Base-by-base conservation (phyloP, 2,888 invertebrate species). In the Leptopilina drosophilae region DNA sequence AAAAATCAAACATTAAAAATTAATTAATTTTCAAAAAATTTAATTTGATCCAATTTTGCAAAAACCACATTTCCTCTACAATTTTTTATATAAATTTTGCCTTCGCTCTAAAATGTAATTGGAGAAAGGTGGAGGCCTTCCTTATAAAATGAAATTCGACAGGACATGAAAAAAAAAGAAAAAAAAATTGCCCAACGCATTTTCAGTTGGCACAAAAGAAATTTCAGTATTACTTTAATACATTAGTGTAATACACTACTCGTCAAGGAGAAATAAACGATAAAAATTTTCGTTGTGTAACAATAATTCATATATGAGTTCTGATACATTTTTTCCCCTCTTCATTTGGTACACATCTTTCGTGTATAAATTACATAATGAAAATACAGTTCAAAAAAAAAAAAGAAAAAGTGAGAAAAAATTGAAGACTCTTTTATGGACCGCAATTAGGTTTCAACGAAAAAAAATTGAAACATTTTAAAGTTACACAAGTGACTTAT, bases 221-320 rank as follows among this genome's bases (percentile, higher is more conserved):
- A 62, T 62, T 62, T 20, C 20, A 62, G 20, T 62, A 49, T 12
- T 49, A 49, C 49, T 49, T 49, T 49, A 3, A 49, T 49, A 49
- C 49, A 49, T 49, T 49, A 49, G 49, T 49, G 33, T 33, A 33
- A 33, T 33, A 33, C 33, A 49, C 6, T 20, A n/a, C 56, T 15
- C 62, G 62, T 62, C 62, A 62, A 62, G 62, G 62, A 62, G 62
- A 62, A 62, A 62, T 62, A 62, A 62, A 20, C 62, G 62, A 62
- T 62, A 62, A 62, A 42, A 62, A 62, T 62, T 20, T 62, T 62
- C 62, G 62, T 62, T 62, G 62, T 62, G 20, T 62, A 62, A 62
- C 62, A 20, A 15, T 15, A 62, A 62, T 9, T 49, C 49, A 49
- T 11, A 49, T 49, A 42, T 42, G 8, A 59, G 59, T 15, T 15